Percentiles rank a stretch among this genome's conserved stretches.
Conservation (phyloP, 37 sponge, comb jelly and placozoan genomes). For the Cladorhizidae sp. region DNA sequence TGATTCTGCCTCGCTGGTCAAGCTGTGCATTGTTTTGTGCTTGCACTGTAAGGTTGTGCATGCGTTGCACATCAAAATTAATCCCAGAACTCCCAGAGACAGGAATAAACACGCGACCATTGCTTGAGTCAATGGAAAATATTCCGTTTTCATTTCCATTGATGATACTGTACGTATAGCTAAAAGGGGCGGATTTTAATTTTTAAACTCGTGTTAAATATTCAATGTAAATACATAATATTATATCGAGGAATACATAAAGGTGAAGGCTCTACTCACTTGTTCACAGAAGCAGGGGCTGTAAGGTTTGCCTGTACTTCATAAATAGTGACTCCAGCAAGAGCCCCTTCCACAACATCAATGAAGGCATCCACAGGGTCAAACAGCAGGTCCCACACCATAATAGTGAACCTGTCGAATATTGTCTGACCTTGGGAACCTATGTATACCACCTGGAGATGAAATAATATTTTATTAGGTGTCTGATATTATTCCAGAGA, state of each 20-base stretch:
- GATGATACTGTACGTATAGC: constrained; percentile 37
- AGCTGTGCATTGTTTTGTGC: constrained; percentile 32
- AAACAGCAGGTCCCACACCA: constrained; percentile 62
- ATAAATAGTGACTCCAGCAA: constrained; percentile 24
- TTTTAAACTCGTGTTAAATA: too few species aligned
- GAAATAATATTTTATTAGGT: not conserved
- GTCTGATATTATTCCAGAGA: too few species aligned
- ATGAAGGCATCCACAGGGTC: constrained; percentile 16
- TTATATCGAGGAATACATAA: too few species aligned
- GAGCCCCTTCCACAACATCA: constrained; percentile 37
- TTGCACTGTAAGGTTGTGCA: constrained; percentile 11
- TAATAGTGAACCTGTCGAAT: constrained; percentile 35
- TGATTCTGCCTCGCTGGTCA: constrained; percentile 46
- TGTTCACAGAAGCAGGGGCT: not conserved
- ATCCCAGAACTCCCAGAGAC: not conserved
- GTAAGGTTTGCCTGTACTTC: constrained; percentile 33
- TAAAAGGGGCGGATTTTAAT: too few species aligned
- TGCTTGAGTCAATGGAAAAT: constrained; percentile 39
- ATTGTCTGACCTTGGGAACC: constrained; percentile 37
- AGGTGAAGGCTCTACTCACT: not conserved
- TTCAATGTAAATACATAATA: too few species aligned
- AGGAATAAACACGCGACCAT: constrained; percentile 36
- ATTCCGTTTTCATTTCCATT: constrained; percentile 42
- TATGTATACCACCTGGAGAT: constrained; percentile 56
- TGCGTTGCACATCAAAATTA: not conserved